phyloP scores from a whole-genome alignment of 2,888 invertebrate genomes.

The Dyspetes luteomarginatus region DNA sequence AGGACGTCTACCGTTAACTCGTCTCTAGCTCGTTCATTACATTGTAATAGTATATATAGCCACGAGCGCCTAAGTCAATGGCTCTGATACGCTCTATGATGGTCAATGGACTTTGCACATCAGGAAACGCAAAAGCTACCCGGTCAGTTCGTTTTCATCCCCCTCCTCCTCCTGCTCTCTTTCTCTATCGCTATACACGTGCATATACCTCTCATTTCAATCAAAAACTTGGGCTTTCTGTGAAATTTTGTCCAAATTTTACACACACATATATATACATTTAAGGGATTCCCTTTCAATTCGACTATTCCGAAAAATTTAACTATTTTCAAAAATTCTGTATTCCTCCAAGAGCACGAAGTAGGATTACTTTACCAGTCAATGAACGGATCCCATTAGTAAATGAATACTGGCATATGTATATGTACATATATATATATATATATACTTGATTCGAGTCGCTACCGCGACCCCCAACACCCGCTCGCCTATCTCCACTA shows the following conservation, averaged over 20 bases:
- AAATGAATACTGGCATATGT: not conserved
- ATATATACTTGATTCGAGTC: not conserved
- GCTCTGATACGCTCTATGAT: conserved; percentile 44
- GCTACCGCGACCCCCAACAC: too few relatives aligned
- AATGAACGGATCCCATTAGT: not conserved
- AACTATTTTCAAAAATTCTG: too few relatives aligned
- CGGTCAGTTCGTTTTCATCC: conserved; percentile 58
- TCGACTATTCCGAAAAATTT: too few relatives aligned
- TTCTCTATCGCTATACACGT: not conserved
- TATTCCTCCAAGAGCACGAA: too few relatives aligned
- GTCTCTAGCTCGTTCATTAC: conserved; percentile 36
- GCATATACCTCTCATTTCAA: not conserved
- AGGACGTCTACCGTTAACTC: conserved; percentile 56
- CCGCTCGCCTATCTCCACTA: too few relatives aligned
- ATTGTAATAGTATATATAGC: conserved; percentile 39
- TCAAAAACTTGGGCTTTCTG: not conserved
- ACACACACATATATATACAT: not conserved
- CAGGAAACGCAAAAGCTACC: not conserved
- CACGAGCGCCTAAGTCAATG: conserved; percentile 55
- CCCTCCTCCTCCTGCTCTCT: not conserved
- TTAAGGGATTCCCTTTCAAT: too few relatives aligned
- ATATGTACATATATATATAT: not conserved
- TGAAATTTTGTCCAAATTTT: not conserved
- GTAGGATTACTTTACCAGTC: too few relatives aligned
- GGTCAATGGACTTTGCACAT: conserved; percentile 59